Conservation (phyloP, 2,113 vertebrate genomes). For the Acrocephalus arundinaceus region DNA sequence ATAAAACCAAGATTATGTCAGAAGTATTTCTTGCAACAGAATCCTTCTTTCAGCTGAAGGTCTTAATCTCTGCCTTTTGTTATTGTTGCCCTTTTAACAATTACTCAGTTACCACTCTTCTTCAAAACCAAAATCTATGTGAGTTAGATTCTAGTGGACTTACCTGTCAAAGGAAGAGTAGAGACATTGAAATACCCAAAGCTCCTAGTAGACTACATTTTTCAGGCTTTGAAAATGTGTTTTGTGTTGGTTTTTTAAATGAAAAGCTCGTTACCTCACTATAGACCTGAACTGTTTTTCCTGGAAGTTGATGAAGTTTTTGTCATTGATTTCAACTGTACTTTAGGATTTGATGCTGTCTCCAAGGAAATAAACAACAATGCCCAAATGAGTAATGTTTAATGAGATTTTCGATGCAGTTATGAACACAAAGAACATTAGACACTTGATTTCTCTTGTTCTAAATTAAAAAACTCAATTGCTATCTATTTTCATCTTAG, state of each 20-base stretch:
- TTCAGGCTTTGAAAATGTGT: not conserved
- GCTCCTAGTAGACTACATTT: not conserved
- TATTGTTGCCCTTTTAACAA: not conserved
- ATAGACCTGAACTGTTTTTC: not conserved
- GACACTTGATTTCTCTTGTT: not conserved
- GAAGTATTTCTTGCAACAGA: not conserved
- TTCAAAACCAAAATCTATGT: not conserved
- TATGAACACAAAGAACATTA: constrained; percentile 23
- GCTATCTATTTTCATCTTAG: not conserved
- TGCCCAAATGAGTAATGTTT: not conserved
- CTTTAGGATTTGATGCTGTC: not conserved
- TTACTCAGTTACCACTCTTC: not conserved
- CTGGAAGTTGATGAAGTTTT: constrained; percentile 31
- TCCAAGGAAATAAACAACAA: constrained; percentile 54
- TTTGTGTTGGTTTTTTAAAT: not conserved
- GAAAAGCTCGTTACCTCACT: not conserved
- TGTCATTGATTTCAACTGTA: not conserved
- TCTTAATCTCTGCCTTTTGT: not conserved
- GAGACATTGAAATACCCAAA: not conserved
- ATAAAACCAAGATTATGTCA: not conserved
- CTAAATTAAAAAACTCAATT: not conserved
- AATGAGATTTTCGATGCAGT: constrained; percentile 30
- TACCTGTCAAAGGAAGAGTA: not conserved
- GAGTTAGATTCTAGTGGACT: not conserved
- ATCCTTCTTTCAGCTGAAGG: not conserved